These are phyloP conservation scores for Homarus gammarus DNA, from an alignment of 2,888 invertebrate genomes.

Conservation along the genomic window DNA sequence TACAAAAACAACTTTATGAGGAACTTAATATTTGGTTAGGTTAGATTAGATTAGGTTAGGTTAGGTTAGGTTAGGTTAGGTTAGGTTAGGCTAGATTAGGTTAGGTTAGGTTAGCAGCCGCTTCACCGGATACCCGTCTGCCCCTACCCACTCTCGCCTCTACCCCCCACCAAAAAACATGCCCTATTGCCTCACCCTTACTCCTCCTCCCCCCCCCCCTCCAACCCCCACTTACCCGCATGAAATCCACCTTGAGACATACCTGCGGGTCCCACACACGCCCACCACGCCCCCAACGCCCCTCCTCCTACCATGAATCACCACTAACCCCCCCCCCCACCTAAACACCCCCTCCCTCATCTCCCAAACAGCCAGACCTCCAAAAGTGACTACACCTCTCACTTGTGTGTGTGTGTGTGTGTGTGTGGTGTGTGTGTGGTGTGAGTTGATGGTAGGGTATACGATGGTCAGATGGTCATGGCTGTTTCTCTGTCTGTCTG, in stretches of 20 bases:
- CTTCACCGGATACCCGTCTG: too few relatives aligned
- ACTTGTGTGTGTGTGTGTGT: neutral
- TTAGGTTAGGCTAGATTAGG: too few relatives aligned
- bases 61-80: too few relatives aligned
- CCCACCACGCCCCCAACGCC: neutral
- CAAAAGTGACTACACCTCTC: neutral
- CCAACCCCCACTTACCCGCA: neutral
- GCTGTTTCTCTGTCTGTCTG: neutral
- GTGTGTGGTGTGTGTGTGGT: slow-evolving; percentile 16
- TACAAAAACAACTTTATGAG: too few relatives aligned
- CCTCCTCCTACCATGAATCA: neutral
- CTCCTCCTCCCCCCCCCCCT: neutral
- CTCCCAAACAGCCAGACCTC: too few relatives aligned
- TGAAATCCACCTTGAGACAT: neutral
- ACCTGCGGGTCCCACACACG: neutral
- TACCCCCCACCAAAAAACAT: neutral
- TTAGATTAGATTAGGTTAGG: too few relatives aligned
- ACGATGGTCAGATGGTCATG: neutral
- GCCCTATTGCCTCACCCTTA: neutral
- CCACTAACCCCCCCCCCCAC: too few relatives aligned
- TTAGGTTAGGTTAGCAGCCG: too few relatives aligned
- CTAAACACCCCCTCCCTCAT: too few relatives aligned
- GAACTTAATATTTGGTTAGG: too few relatives aligned
- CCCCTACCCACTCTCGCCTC: neutral
- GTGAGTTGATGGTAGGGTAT: neutral